Evolutionary conservation across 1,140 invertebrate genomes (phyloP).

Genomic region (Fopius arisanus): DNA sequence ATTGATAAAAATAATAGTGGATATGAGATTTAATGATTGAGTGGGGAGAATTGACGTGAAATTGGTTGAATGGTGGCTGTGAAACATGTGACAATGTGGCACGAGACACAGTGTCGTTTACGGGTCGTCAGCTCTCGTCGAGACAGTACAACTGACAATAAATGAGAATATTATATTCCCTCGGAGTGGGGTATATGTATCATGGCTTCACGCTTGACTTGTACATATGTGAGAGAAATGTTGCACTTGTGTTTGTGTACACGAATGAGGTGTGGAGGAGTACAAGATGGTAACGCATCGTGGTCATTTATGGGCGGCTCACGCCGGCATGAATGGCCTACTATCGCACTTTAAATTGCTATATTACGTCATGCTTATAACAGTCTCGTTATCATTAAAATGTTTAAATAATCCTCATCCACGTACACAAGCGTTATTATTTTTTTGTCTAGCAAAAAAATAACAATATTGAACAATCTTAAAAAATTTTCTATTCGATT

Average conservation of each 20-base stretch:
- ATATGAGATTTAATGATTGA: too few relatives aligned
- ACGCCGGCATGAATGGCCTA: constrained; percentile 30
- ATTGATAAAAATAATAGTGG: too few relatives aligned
- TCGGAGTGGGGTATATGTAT: not conserved
- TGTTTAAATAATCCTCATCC: not conserved
- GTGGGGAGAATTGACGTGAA: too few relatives aligned
- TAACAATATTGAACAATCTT: too few relatives aligned
- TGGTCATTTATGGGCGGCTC: constrained; percentile 21
- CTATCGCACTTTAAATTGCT: constrained; percentile 21
- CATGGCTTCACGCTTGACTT: not conserved
- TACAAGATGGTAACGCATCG: not conserved
- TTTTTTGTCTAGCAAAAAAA: too few relatives aligned
- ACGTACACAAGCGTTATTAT: not conserved
- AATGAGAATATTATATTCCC: not conserved
- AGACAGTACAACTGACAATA: not conserved
- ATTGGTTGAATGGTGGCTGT: not conserved
- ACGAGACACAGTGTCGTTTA: not conserved
- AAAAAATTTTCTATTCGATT: too few relatives aligned
- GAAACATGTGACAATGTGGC: not conserved
- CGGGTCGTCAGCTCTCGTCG: not conserved
- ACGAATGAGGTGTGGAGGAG: not conserved
- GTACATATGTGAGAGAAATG: not conserved
- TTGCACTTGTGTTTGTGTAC: not conserved
- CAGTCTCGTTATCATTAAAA: not conserved
- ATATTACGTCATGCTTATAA: constrained; percentile 13